Conservation (phyloP, 2,113 vertebrate species). For the Genyomyrus donnyi region DNA sequence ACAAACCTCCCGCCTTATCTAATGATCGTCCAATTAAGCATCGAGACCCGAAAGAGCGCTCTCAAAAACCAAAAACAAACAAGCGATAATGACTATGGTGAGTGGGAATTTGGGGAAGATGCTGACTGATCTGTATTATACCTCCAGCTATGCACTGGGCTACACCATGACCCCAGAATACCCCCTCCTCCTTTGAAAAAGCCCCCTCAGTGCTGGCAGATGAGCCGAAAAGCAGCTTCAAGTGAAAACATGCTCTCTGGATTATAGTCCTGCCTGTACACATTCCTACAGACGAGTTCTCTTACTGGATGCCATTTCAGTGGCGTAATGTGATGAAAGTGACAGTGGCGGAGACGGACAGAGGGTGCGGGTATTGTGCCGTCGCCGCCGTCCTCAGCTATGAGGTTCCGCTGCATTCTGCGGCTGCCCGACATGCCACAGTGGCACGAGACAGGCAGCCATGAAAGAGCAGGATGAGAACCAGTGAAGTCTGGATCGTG, state of each 20-base stretch:
- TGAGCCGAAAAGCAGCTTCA: neutral
- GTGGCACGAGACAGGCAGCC: neutral
- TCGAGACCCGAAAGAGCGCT: neutral
- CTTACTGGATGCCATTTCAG: neutral
- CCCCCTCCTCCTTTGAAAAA: neutral
- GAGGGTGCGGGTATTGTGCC: neutral
- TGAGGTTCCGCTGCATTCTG: neutral
- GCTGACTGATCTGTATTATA: neutral
- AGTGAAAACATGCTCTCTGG: neutral
- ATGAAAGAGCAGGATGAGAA: neutral
- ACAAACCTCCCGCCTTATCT: slow-evolving; percentile 34
- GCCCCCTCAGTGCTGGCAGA: neutral
- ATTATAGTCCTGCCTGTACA: neutral
- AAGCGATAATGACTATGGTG: neutral
- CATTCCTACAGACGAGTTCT: neutral
- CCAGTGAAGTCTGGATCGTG: neutral
- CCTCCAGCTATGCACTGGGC: neutral
- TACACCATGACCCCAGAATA: neutral
- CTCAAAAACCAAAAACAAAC: slow-evolving; percentile 1
- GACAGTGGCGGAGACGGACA: neutral
- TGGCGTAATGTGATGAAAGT: neutral
- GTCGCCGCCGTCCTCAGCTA: neutral
- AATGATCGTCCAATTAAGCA: slow-evolving; percentile 52
- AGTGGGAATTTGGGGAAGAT: neutral
- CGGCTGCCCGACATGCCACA: neutral